Base-by-base conservation (phyloP, 2,797 vertebrate species). In the Ficedula albicollis region DNA sequence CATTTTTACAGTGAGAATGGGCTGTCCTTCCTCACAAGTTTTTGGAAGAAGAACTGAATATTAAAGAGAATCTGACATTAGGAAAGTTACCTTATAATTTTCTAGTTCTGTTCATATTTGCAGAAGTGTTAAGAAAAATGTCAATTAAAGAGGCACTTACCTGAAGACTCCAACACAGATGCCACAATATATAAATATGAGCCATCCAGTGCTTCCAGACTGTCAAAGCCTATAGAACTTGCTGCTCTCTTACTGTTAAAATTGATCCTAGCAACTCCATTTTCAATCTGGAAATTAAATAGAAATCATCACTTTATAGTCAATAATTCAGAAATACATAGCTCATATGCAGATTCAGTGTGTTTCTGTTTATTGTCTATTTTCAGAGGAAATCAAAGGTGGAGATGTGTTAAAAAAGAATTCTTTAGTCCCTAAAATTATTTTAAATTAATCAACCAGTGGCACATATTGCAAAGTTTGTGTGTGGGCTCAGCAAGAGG, bases 141-240 rank as follows among this genome's bases (percentile, higher is more conserved):
- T 3, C 15, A 19, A 0, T 58, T 69, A 73, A 75, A 92, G 58
- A 84, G 14, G 15, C 78, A 19, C 48, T 97, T 95, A 99, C 99
- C 99, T 30, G 84, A 90, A 16, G 96, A 86, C 85, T 99, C 99
- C 76, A 98, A 82, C 64, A 99, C 92, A 39, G 98, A 97, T 17
- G 98, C 98, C 18, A 96, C 96, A 48, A 99, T 97, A 74, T 98
- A 99, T 79, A 99, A 98, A 92, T 97, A 98, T 29, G 97, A 98
- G 16, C 97, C 96, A 64, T 98, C 84, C 91, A 99, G 79, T 8
- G 97, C 96, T 78, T 97, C 90, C 8, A 99, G 96, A n/a, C 97
- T 95, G 21, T 64, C 60, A 22, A 98, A 98, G 8, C 97, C 97
- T 64, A 98, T 30, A 27, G 79, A 90, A 77, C 80, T 94, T 72